Evolutionary conservation across 1,140 invertebrate species (phyloP), one percentile per base, ranked within the genome.

Genomic region (Sitophilus oryzae): DNA sequence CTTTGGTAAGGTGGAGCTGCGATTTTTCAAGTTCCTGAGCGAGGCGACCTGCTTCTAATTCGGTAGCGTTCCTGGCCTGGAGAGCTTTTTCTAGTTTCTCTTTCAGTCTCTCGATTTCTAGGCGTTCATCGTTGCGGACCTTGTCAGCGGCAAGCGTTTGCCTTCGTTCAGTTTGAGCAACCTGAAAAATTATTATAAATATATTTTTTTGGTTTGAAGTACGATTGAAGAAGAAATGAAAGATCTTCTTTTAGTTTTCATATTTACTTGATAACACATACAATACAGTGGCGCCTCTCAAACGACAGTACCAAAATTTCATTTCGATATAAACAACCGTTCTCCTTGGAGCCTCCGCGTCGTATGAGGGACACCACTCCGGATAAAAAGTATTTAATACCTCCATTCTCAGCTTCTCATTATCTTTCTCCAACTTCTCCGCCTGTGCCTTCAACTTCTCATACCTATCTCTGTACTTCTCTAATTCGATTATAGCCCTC

Each of bases 11-110:
- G 69, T 89, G 82, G 72, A 87, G 79, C 66, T 89, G 87, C 22
- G 86, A 83, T 72, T 90, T 90, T 71, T 92, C 91, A 21, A 93
- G 74, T 71, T 93, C 91, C 65, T 92, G 88, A 8, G 85, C 87
- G 40, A 93, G 73, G 44, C 88, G 79, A 60, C 86, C 87, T 38
- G 88, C 83, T 72, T 93, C 90, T 64, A 89, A 76, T 74, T 92
- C 89, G 9, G 88, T 88, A 38, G 87, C 83, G 69, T 89, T 86
- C 60, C 85, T 77, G 3, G 84, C 83, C 59, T 83, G 80, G 23
- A 86, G 82, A 4, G 86, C 83, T 73, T 93, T 93, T 62, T 93
- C 89, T 43, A 91, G 72, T 72, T 89, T 89, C 58, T 93, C 89
- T 64, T 88, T 81, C 50, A 91, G 71, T 58, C 89, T 79, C 69